Conservation (phyloP, 2,888 invertebrate genomes). For the Lamellibrachia satsuma region DNA sequence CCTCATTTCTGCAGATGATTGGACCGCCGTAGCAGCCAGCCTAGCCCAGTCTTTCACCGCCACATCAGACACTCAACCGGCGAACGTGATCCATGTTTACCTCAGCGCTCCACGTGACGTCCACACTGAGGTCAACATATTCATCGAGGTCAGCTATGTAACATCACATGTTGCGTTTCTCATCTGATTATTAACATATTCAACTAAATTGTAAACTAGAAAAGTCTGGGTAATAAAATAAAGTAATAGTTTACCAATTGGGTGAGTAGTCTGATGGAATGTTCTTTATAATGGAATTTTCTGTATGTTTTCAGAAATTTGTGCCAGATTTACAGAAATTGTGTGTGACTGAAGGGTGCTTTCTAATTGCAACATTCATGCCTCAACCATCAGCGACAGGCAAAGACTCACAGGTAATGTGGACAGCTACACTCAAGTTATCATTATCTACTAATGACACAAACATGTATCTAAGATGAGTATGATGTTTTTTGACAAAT, state of each 20-base stretch:
- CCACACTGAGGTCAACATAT: conserved; percentile 49
- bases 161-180: neutral
- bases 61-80: conserved; percentile 52
- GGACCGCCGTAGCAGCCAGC: conserved; percentile 57
- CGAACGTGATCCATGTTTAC: conserved; percentile 54
- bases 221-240: no score
- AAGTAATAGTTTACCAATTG: no score
- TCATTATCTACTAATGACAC: no score
- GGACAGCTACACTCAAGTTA: neutral
- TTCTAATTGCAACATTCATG: conserved; percentile 48
- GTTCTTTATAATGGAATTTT: neutral
- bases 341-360: conserved; percentile 52
- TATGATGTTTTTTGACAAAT: no score
- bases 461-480: no score
- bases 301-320: neutral
- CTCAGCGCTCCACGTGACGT: conserved; percentile 53
- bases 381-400: conserved; percentile 26
- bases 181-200: neutral
- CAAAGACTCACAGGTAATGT: conserved; percentile 24
- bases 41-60: conserved; percentile 51
- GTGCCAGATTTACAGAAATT: conserved; percentile 40
- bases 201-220: no score
- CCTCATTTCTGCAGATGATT: conserved; percentile 55
- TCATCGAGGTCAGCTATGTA: conserved; percentile 49
- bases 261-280: neutral